These are phyloP conservation scores for Thalpophila matura DNA, from an alignment of 2,888 invertebrate genomes.

Conservation along the genomic window DNA sequence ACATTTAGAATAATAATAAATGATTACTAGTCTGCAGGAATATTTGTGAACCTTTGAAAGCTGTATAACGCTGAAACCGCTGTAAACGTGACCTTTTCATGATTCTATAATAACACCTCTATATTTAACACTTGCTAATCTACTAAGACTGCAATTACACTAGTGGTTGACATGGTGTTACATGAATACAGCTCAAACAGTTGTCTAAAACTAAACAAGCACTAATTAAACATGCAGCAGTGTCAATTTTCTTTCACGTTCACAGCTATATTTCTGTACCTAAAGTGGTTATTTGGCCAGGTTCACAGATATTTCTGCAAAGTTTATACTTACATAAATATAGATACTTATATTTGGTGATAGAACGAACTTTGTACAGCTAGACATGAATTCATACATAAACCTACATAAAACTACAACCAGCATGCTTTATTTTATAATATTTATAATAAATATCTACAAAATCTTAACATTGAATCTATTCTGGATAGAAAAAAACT, in stretches of 20 bases:
- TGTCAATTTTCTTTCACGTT: neutral
- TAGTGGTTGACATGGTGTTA: neutral
- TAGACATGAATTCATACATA: conserved; percentile 34
- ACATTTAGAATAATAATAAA: conserved; percentile 9
- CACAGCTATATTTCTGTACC: neutral
- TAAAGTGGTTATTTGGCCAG: accelerated
- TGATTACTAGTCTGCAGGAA: conserved; percentile 3
- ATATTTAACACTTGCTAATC: neutral
- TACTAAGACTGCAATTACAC: neutral
- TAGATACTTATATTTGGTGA: neutral
- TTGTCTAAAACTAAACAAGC: conserved; percentile 2
- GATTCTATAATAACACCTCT: neutral
- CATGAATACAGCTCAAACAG: neutral
- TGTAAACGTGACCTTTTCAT: neutral
- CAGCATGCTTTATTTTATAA: conserved; percentile 36
- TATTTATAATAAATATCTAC: conserved; percentile 1
- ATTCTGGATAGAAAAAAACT: neutral
- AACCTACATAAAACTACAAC: conserved; percentile 32
- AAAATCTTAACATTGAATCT: conserved; percentile 14
- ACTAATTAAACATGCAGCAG: conserved; percentile 23
- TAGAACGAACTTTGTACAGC: neutral
- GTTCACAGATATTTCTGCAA: conserved; percentile 19
- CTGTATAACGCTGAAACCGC: neutral
- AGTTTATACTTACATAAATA: conserved; percentile 10
- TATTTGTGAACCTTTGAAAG: conserved; percentile 10